Base-by-base conservation (phyloP, 2,888 invertebrate species). In the Gryllus longicercus region DNA sequence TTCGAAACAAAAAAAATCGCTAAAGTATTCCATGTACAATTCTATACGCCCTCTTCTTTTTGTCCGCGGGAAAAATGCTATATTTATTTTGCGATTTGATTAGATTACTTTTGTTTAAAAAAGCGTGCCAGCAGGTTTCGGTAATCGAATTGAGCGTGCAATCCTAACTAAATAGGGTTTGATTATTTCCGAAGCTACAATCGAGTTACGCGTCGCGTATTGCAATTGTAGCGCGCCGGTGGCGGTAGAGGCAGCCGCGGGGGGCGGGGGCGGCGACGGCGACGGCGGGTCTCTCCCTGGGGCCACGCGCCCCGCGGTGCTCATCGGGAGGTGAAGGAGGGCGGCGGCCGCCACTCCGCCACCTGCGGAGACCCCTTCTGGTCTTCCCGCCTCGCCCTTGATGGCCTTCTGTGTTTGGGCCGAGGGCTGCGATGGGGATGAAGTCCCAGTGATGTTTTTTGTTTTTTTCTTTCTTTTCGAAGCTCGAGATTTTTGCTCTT, bases 11-110 rank as follows among this genome's bases (percentile, higher is more conserved):
- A 63, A 63, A 63, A 18, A 63, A 14, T 63, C 63, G 63, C 63
- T 63, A 63, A 63, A 63, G 63, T 63, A 63, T 63, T 63, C 63
- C 63, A n/a, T n/a, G 63, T 63, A 63, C 63, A 63, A 63, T 63
- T 63, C 63, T 63, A 63, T 63, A 63, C 63, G 63, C 63, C 63
- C 63, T 63, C 63, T 63, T 63, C 63, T 63, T 63, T 63, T 63
- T 63, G 63, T 63, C n/a, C 16, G 63, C 63, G 63, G 63, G 63
- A 63, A 63, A 63, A 63, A 63, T 63, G 63, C 63, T 63, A 63
- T 63, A 63, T 63, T 63, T 63, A 63, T 63, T 63, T 63, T 63
- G 63, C 63, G 63, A 63, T 63, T 63, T 63, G 63, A 63, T 63
- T 63, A 63, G 63, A 63, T 63, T 63, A 63, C 63, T 63, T 63